Evolutionary conservation across 30 jellyfish, hydroid and myxozoan species (phyloP).

Genomic region (Aurelia aurita): DNA sequence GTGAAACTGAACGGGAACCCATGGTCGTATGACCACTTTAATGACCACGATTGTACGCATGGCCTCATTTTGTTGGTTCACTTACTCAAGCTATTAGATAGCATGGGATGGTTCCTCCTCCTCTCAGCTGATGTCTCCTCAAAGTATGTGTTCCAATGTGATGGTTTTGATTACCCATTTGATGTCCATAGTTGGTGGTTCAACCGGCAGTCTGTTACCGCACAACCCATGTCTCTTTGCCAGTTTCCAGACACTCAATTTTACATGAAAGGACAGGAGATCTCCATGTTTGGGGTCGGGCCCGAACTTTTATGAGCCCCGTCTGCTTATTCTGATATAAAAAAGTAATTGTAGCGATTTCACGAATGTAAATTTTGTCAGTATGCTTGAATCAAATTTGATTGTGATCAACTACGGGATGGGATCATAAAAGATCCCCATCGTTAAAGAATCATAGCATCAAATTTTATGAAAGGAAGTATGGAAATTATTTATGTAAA

Average conservation of each 20-base stretch:
- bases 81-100: slow-evolving; percentile 41
- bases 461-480: no score
- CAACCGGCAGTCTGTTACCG: slow-evolving; percentile 11
- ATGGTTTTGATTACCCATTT: slow-evolving; percentile 82
- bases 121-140: slow-evolving; percentile 88
- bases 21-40: slow-evolving; percentile 68
- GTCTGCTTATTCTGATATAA: slow-evolving; percentile 1
- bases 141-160: slow-evolving; percentile 72
- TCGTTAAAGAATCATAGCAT: no score
- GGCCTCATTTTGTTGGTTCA: slow-evolving; percentile 68
- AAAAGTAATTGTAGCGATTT: no score
- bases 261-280: slow-evolving; percentile 36
- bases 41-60: slow-evolving; percentile 78
- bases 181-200: slow-evolving; percentile 93
- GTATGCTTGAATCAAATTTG: no score
- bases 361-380: no score
- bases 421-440: not conserved
- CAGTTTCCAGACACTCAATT: slow-evolving; percentile 22
- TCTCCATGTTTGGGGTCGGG: slow-evolving; percentile 6
- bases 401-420: not conserved
- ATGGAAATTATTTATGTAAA: no score
- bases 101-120: slow-evolving; percentile 77
- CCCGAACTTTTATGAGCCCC: slow-evolving; percentile 9
- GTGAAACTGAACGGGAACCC: slow-evolving; percentile 78
- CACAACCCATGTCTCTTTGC: slow-evolving; percentile 23